Evolutionary conservation across 2,797 vertebrate species (phyloP), one percentile per base, ranked within the genome.

Genomic region (Rallus crepitans): DNA sequence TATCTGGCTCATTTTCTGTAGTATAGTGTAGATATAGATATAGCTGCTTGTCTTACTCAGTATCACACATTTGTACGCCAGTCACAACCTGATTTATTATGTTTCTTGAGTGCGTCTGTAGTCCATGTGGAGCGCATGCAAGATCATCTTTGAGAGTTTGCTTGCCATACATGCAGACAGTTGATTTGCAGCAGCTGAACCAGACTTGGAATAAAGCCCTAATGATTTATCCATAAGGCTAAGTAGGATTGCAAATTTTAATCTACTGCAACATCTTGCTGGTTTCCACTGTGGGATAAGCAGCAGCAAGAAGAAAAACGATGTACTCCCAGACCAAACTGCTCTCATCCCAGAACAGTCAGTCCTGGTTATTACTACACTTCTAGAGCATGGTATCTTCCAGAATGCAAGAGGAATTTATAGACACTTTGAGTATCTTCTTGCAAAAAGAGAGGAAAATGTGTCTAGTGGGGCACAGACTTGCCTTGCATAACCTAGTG

Each of bases 211-310:
- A 64, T 15, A 55, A 52, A 70, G 37, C 40, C 20, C 23, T 91
- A 47, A 93, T 84, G 64, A 91, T 94, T 94, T 94, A 91, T 90
- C 93, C 63, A 71, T 82, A 77, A 93, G 33, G 48, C 33, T 64
- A 66, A 77, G 82, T 42, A 88, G 79, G 70, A 93, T 1, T 90
- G 63, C 27, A 94, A 68, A 45, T 59, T 95, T 89, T 82, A 94
- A 93, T 93, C 82, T 91, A 73, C 56, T 52, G 63, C 93, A 90
- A 42, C 82, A 90, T 52, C 85, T 82, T 94, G 63, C 56, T 79
- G 60, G 55, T 73, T 92, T 81, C 64, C 68, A 75, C 86, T 28
- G 48, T 50, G 77, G 63, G 42, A 78, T 90, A 93, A 96, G 93
- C 37, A 95, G 53, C 63, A 89, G 66, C 73, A 66, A 59, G 39